A percentile compares a stretch with the other conserved stretches of the same genome.
Evolutionary conservation across 92 coral and sea anemone species (phyloP).

Genomic region (Epizoanthus illoricatus): DNA sequence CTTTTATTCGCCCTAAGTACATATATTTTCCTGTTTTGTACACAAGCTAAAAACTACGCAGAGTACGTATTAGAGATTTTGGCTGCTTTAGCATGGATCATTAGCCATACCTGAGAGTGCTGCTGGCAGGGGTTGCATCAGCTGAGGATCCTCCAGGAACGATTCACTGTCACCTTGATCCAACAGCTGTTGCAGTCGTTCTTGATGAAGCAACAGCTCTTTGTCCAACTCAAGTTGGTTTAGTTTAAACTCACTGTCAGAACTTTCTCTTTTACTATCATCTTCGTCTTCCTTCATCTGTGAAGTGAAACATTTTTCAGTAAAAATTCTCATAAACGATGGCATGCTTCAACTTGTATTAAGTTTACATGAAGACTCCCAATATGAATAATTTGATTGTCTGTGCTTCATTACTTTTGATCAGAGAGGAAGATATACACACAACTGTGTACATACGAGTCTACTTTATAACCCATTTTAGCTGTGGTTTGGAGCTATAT

Average conservation of each 20-base stretch:
- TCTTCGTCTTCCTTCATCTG: slow-evolving; percentile 51
- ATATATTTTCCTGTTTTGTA: too few relatives aligned
- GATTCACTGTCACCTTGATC: slow-evolving; percentile 91
- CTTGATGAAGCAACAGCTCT: slow-evolving; percentile 91
- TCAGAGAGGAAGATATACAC: too few relatives aligned
- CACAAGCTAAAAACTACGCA: too few relatives aligned
- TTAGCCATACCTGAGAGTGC: slow-evolving; percentile 46
- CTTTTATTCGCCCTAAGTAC: too few relatives aligned
- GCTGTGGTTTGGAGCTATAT: background rate
- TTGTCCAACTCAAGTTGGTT: slow-evolving; percentile 83
- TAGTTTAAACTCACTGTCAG: slow-evolving; percentile 75
- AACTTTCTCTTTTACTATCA: slow-evolving; percentile 64
- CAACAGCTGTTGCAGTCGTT: slow-evolving; percentile 78
- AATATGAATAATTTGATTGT: too few relatives aligned
- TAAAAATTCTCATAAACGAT: too few relatives aligned
- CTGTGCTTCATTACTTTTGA: too few relatives aligned
- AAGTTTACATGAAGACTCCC: too few relatives aligned
- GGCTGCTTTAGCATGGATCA: background rate
- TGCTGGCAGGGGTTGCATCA: slow-evolving; percentile 54
- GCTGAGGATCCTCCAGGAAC: slow-evolving; percentile 67
- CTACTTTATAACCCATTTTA: too few relatives aligned
- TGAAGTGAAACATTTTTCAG: background rate
- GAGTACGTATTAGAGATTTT: too few relatives aligned
- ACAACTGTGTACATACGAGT: too few relatives aligned
- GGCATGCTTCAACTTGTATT: too few relatives aligned